Base-by-base conservation (phyloP, 92 coral and sea anemone genomes). In the Blastomussa wellsi region DNA sequence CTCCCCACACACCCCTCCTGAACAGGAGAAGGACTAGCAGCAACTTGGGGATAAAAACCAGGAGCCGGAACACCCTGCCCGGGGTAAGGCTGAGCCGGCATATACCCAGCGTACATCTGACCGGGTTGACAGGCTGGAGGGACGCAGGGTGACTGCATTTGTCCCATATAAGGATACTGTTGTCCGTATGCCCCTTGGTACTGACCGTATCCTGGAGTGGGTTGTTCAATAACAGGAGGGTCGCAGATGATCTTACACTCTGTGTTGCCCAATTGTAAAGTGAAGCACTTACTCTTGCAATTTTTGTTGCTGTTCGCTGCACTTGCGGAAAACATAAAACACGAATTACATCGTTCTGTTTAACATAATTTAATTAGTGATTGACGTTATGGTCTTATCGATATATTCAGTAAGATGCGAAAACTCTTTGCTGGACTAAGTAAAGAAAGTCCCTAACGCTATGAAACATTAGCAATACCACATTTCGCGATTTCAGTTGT, bases 221-320 rank as follows among this genome's bases (percentile, higher is more conserved):
- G 76, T 22, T 85, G 82, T 26, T 92, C 92, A 29, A 92, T 82
- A 37, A 69, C 73, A 49, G 95, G 95, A 29, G 93, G 95, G 12
- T 90, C 91, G 48, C 93, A 92, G 49, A 86, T 69, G 78, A 92
- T 90, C 80, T 91, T 87, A 79, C 95, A 92, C 77, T 92, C 86
- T 32, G 89, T 81, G 80, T 91, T 90, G 28, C 90, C 93, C 28
- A 87, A 81, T 52, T 92, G 84, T 74, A 90, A 73, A 41, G 91
- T 91, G 82, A 86, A 92, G 49, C 95, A 92, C 39, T 80, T 90
- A 8, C 87, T 92, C 72, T 87, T 53, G 85, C 93, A 92, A 88
- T 82, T 77, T 26, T 79, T 76, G 86, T 72, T 51, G 49, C 47
- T 41, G 65, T 48, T 52, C 19, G 42, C 80, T 72, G 67, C 29